Evolutionary conservation across 2,797 vertebrate genomes (phyloP), one percentile per base, ranked within the genome.

Genomic region (Lithobates pipiens): DNA sequence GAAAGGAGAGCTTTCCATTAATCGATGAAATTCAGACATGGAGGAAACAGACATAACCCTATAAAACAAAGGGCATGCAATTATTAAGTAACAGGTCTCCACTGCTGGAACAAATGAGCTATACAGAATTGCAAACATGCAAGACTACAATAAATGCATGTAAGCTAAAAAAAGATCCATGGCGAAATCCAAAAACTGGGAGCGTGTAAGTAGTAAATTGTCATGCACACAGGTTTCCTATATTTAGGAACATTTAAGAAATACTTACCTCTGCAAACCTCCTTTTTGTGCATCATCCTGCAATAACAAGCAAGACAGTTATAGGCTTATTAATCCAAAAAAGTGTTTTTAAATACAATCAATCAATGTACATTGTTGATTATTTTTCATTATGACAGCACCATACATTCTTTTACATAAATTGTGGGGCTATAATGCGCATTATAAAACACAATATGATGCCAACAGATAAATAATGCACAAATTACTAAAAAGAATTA

Each of bases 1-100:
- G 92, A 99, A 99, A 0, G 98, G 98, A 81, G 98, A 99, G 90
- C 97, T 96, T 88, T 99, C 98, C 98, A 99, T 99, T 88, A 99
- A 89, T 70, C 97, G 96, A 90, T 99, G 97, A 94, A 99, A 99
- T 92, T 99, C 98, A 0, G 97, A 99, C 98, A 99, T 99, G 90
- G 98, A 99, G 89, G 98, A 99, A 84, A 99, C 97, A 0, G 98
- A 99, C 92, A 99, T 97, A 0, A 97, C 98, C 93, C 98, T 99
- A 91, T 83, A 88, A 90, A 83, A 0, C 46, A 0, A 7, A 82
- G 85, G 11, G 32, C n/a, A 71, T 34, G n/a, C 27, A 74, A 67
- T 65, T 0, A 74, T 54, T 39, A 44, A 80, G 57, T 34, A 73
- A 77, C 65, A 13, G 32, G 61, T 29, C 15, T 77, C 11, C 76